Percentiles rank a stretch among this genome's conserved stretches.
phyloP scores from a whole-genome alignment of 2,113 vertebrate genomes.

The Hippocampus guttulatus region DNA sequence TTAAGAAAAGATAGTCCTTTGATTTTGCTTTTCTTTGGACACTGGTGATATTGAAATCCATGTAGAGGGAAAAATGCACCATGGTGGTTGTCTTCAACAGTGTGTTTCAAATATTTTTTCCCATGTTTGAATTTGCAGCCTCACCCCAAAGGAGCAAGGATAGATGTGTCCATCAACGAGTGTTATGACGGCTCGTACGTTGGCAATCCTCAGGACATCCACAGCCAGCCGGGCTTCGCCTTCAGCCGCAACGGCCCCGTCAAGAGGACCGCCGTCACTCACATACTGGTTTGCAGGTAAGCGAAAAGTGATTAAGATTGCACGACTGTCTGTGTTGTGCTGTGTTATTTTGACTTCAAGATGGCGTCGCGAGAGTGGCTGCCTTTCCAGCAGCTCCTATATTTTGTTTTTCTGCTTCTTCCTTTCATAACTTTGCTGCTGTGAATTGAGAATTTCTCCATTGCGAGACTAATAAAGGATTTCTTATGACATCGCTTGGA shows the following conservation, averaged over 20 bases:
- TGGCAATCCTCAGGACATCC: conserved; percentile 98
- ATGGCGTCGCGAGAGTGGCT: no score
- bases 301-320: no score
- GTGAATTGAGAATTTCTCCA: no score
- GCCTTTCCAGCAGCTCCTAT: no score
- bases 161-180: conserved; percentile 98
- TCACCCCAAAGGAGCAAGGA: conserved; percentile 97
- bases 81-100: not conserved
- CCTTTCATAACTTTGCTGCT: no score
- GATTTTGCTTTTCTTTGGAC: not conserved
- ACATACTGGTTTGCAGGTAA: conserved; percentile 95
- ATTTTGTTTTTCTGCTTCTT: no score
- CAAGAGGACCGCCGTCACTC: conserved; percentile 94
- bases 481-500: not conserved
- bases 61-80: no score
- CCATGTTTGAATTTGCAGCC: conserved; percentile 71
- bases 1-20: no score
- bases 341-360: no score
- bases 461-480: no score
- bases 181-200: conserved; percentile 98
- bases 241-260: conserved; percentile 97
- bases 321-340: no score
- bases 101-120: not conserved
- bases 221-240: conserved; percentile 96
- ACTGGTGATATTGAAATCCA: not conserved